Percentiles rank a stretch among this genome's conserved stretches.
phyloP scores from a whole-genome alignment of 2,797 vertebrate genomes.

The Botia almorhae region DNA sequence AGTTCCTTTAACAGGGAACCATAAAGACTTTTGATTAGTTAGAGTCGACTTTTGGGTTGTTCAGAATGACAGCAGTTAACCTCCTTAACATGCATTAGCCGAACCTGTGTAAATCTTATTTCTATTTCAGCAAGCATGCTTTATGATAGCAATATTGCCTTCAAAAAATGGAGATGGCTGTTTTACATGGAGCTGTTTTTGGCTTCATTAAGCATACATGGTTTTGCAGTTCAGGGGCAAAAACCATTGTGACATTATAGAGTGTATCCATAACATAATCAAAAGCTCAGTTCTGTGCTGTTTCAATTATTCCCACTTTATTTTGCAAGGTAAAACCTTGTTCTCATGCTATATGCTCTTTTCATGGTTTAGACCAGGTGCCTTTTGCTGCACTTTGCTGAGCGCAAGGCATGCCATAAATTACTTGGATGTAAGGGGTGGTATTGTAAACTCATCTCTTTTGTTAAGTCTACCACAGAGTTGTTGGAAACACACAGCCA shows the following conservation, averaged over 20 bases:
- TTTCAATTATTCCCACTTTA: conserved; percentile 63
- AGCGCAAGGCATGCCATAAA: conserved; percentile 52
- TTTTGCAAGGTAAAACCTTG: conserved; percentile 53
- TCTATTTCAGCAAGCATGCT: conserved; percentile 73
- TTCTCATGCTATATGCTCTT: conserved; percentile 36
- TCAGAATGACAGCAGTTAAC: conserved; percentile 79
- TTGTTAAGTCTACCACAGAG: conserved; percentile 40
- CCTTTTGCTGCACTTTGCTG: conserved; percentile 50
- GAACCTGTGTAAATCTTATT: conserved; percentile 76
- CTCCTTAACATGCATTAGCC: conserved; percentile 74
- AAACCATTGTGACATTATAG: conserved; percentile 64
- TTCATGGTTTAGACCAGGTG: conserved; percentile 48
- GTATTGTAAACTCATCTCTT: conserved; percentile 52
- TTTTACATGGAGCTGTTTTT: conserved; percentile 73
- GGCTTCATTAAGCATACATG: conserved; percentile 75
- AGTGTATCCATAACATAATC: conserved; percentile 65
- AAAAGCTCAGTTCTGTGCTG: conserved; percentile 62
- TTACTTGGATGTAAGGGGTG: conserved; percentile 34
- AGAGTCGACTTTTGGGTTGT: conserved; percentile 71
- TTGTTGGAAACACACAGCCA: conserved; percentile 50
- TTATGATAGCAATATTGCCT: conserved; percentile 72
- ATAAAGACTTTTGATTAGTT: conserved; percentile 74
- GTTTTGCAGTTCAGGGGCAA: conserved; percentile 62
- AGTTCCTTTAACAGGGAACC: conserved; percentile 57
- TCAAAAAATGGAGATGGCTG: conserved; percentile 68